Evolutionary conservation across 2,113 vertebrate species (phyloP).

Genomic region (Pelmatolapia mariae): DNA sequence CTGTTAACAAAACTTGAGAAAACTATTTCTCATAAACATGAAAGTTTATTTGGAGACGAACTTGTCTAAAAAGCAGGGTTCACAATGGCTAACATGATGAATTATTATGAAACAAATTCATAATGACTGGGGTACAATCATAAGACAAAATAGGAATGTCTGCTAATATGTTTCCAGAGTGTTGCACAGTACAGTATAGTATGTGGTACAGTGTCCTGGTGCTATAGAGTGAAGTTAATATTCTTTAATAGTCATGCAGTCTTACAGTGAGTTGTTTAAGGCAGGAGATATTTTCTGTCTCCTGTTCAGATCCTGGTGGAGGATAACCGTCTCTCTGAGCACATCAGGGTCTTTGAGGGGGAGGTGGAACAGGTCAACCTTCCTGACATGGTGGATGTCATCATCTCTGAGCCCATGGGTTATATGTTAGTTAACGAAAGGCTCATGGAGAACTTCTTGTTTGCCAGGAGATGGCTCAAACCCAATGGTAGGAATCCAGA

Average conservation of each 20-base stretch:
- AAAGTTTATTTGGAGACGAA: neutral
- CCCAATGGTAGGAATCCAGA: conserved; percentile 61
- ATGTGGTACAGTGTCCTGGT: neutral
- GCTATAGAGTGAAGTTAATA: neutral
- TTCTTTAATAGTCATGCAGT: neutral
- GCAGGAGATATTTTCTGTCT: neutral
- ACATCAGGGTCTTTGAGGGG: conserved; percentile 70
- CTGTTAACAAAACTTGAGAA: neutral
- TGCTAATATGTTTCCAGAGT: neutral
- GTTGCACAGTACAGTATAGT: neutral
- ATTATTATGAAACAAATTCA: neutral
- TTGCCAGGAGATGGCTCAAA: conserved; percentile 79
- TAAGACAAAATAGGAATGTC: accelerated
- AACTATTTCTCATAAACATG: neutral
- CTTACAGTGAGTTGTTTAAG: neutral
- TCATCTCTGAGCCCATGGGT: conserved; percentile 79
- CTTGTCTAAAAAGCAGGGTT: accelerated
- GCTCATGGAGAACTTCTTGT: conserved; percentile 76
- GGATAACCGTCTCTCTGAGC: conserved; percentile 73
- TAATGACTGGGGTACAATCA: neutral
- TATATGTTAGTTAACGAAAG: conserved; percentile 78
- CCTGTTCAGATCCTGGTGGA: conserved; percentile 70
- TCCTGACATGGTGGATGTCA: conserved; percentile 73
- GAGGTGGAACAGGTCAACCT: conserved; percentile 74
- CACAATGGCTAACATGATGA: accelerated